Conservation (phyloP, 2,113 vertebrate species). For the Todiramphus saurophagus region DNA sequence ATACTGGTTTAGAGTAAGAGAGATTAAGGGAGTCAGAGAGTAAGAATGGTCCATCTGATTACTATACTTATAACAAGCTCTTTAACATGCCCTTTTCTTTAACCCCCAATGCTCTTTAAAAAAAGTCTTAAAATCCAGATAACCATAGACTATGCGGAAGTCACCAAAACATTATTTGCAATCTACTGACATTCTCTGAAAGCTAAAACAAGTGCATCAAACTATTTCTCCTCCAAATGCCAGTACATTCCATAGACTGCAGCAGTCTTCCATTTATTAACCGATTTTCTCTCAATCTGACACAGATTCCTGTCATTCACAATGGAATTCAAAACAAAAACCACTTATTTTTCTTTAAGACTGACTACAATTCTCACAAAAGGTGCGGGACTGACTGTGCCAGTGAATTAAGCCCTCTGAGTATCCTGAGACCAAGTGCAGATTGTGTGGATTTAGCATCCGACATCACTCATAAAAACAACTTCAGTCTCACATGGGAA, state of each 20-base stretch:
- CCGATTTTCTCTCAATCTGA: not conserved
- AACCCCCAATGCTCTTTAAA: not conserved
- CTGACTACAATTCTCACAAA: not conserved
- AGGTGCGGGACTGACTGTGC: not conserved
- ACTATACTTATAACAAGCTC: not conserved
- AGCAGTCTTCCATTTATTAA: not conserved
- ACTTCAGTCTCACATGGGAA: not conserved
- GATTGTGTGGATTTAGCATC: not conserved
- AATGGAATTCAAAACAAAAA: not conserved
- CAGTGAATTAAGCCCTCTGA: not conserved
- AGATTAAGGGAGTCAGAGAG: slow-evolving; percentile 40
- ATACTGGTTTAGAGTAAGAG: slow-evolving; percentile 37
- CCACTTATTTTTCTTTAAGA: not conserved
- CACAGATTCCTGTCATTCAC: not conserved
- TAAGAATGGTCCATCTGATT: not conserved
- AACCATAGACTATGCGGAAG: not conserved
- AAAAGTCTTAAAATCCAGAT: not conserved
- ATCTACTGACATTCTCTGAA: not conserved
- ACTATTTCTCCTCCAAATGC: not conserved
- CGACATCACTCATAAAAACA: not conserved
- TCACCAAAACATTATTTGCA: not conserved
- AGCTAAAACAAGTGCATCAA: not conserved
- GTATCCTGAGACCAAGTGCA: not conserved
- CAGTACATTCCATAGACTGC: not conserved
- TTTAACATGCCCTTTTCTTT: not conserved